These are phyloP conservation scores for Leptobrachium leishanense DNA, from an alignment of 2,113 vertebrate species.

Conservation along the genomic window DNA sequence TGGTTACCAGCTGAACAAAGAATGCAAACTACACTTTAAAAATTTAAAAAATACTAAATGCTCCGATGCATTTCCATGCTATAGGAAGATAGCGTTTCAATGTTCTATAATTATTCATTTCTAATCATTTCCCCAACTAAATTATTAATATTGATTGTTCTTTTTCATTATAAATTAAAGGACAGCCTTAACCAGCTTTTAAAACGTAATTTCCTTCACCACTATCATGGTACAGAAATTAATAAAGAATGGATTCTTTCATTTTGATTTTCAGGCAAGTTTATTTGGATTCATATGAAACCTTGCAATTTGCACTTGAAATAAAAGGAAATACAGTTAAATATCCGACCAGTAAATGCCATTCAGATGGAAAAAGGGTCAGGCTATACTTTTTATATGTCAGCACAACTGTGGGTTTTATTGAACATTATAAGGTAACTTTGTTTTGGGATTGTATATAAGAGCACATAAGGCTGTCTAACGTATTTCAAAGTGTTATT, in stretches of 20 bases:
- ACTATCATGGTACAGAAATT: background rate
- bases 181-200: constrained; percentile 9
- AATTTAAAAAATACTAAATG: background rate
- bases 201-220: background rate
- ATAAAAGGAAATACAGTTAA: background rate
- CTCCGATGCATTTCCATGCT: background rate
- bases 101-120: background rate
- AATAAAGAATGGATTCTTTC: background rate
- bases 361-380: background rate
- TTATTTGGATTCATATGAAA: background rate
- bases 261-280: too few relatives aligned
- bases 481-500: too few relatives aligned
- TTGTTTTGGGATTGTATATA: too few relatives aligned
- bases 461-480: too few relatives aligned
- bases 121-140: constrained; percentile 6
- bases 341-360: background rate
- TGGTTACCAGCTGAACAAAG: constrained; percentile 38
- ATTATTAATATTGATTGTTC: constrained; percentile 35
- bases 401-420: too few relatives aligned
- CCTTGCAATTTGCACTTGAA: background rate
- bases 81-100: constrained; percentile 5
- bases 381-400: too few relatives aligned
- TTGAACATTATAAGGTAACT: too few relatives aligned
- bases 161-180: constrained; percentile 39
- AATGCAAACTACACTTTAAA: background rate